Evolutionary conservation across 30 jellyfish, hydroid and myxozoan genomes (phyloP).

Genomic region (Catostylus mosaicus): DNA sequence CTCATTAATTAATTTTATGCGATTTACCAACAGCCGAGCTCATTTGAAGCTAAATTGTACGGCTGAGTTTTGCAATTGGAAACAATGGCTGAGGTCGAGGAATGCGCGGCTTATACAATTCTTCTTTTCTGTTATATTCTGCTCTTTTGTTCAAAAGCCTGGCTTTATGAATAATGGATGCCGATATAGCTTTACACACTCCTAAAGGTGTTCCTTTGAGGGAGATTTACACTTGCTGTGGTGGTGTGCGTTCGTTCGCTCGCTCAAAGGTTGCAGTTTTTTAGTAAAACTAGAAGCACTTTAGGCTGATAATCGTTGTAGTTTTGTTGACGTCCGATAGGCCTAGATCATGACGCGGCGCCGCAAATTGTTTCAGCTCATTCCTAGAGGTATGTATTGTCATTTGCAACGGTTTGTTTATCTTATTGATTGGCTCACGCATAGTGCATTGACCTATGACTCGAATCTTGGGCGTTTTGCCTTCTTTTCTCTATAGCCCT

Average conservation of each 20-base stretch:
- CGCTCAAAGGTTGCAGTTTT: neutral
- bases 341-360: slow-evolving; percentile 3
- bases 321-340: neutral
- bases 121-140: neutral
- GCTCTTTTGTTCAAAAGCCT: slow-evolving; percentile 1
- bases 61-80: neutral
- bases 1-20: no score
- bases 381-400: slow-evolving; percentile 20
- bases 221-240: slow-evolving; percentile 48
- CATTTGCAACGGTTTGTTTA: no score
- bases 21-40: no score
- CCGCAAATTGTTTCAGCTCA: slow-evolving; percentile 34
- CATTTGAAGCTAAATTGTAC: neutral
- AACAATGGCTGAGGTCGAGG: neutral
- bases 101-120: neutral
- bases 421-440: no score
- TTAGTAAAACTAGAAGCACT: neutral
- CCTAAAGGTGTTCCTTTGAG: slow-evolving; percentile 12
- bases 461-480: neutral
- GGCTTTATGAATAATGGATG: slow-evolving; percentile 43
- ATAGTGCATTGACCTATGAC: neutral
- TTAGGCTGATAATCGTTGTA: neutral
- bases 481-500: neutral
- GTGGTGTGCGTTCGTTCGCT: slow-evolving; percentile 11
- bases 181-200: neutral